Conservation (phyloP, 2,113 vertebrate species). For the Australoheros scitulus region DNA sequence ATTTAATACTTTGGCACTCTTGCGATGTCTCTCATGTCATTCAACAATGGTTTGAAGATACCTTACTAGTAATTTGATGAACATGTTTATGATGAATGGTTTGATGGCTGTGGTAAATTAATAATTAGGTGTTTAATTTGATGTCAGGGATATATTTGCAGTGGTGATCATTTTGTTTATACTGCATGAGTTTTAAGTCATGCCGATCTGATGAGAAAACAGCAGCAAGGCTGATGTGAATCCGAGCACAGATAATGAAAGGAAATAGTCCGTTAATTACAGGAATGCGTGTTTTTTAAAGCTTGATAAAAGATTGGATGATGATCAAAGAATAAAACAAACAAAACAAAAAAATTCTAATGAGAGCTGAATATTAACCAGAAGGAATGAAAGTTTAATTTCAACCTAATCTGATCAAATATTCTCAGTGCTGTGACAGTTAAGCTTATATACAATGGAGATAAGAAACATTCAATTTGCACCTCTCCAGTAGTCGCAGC, state of each 20-base stretch:
- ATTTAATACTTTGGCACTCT: constrained; percentile 25
- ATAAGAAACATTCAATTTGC: constrained; percentile 22
- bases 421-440: neutral
- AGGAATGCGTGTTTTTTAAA: neutral
- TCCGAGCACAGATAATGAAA: neutral
- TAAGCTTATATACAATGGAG: neutral
- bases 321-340: neutral
- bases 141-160: neutral
- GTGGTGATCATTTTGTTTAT: neutral
- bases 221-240: neutral
- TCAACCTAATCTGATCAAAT: neutral
- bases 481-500: neutral
- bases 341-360: neutral
- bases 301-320: neutral
- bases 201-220: neutral
- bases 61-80: constrained; percentile 21
- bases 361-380: neutral
- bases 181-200: neutral
- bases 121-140: constrained; percentile 12
- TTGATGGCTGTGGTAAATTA: constrained; percentile 14
- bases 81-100: neutral
- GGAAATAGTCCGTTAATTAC: neutral
- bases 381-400: neutral
- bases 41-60: constrained; percentile 10
- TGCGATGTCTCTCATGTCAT: neutral